phyloP scores from a whole-genome alignment of 2,888 invertebrate species.

The Dascillus cervinus region DNA sequence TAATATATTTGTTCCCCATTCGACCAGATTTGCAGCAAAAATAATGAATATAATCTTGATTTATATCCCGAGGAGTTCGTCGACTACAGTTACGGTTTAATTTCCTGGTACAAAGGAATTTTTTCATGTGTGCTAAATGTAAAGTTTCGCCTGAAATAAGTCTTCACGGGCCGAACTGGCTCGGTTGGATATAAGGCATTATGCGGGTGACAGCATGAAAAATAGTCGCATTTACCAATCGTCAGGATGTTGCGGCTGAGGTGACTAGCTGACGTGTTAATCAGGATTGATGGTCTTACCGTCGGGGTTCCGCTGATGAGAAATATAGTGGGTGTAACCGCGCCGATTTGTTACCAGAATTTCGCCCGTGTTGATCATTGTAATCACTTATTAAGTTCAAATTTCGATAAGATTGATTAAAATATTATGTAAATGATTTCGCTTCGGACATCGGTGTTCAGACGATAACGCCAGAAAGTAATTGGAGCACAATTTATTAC shows the following conservation, averaged over 20 bases:
- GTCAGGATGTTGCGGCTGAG: conserved; percentile 24
- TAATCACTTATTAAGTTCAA: not conserved
- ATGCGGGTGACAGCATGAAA: conserved; percentile 35
- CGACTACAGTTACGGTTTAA: no score
- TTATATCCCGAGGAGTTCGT: no score
- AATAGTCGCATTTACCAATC: conserved; percentile 32
- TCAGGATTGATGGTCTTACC: conserved; percentile 31
- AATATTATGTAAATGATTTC: conserved; percentile 28
- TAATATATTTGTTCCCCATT: conserved; percentile 25
- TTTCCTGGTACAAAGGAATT: no score
- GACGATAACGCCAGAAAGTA: conserved; percentile 23
- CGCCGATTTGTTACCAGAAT: not conserved
- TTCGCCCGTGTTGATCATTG: not conserved
- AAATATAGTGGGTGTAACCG: conserved; percentile 6
- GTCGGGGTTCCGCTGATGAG: conserved; percentile 3
- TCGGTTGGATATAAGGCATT: conserved; percentile 29
- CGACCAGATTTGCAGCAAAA: conserved; percentile 20
- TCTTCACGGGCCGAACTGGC: conserved; percentile 20
- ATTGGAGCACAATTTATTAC: conserved; percentile 27
- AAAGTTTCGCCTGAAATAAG: conserved; percentile 16
- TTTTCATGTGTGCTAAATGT: no score
- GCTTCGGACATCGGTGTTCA: conserved; percentile 17
- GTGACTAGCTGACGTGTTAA: conserved; percentile 29
- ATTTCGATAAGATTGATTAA: conserved; percentile 22
- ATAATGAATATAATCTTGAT: conserved; percentile 24